Percentiles rank a stretch among this genome's conserved stretches.
phyloP scores from a whole-genome alignment of 2,888 invertebrate genomes.

The Philereme transversata region DNA sequence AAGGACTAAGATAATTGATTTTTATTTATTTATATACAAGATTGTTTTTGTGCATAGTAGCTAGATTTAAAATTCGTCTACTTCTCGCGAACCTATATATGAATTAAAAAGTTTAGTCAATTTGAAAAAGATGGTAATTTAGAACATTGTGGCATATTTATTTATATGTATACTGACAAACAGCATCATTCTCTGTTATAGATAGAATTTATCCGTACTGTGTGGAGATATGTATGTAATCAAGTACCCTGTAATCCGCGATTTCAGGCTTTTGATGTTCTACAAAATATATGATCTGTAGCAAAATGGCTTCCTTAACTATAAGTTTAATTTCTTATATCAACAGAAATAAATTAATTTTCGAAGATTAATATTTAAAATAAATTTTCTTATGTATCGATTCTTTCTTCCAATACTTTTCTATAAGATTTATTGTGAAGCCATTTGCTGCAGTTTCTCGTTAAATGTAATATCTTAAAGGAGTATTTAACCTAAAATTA shows the following conservation, averaged over 20 bases:
- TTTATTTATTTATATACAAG: too few relatives aligned
- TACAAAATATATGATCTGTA: slow-evolving; percentile 6
- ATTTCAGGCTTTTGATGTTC: slow-evolving; percentile 31
- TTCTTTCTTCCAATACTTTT: background rate
- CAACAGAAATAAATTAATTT: background rate
- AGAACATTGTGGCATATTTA: too few relatives aligned
- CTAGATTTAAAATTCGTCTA: too few relatives aligned
- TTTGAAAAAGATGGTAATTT: too few relatives aligned
- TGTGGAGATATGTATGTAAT: slow-evolving; percentile 14
- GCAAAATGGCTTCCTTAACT: slow-evolving; percentile 7
- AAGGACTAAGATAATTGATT: too few relatives aligned
- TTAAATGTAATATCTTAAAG: slow-evolving; percentile 1
- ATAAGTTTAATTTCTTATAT: background rate
- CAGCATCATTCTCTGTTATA: slow-evolving; percentile 10
- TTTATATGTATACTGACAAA: background rate
- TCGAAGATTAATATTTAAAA: too few relatives aligned
- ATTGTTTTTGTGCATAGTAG: too few relatives aligned
- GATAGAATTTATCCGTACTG: slow-evolving; percentile 5
- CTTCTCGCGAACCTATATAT: too few relatives aligned
- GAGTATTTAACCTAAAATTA: slow-evolving; percentile 15
- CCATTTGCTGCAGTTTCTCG: slow-evolving; percentile 10
- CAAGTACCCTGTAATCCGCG: slow-evolving; percentile 24
- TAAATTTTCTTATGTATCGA: background rate
- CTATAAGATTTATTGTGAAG: background rate
- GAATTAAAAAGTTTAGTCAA: too few relatives aligned